Base-by-base conservation (phyloP, 2,888 invertebrate species). In the Idaea dimidiata region DNA sequence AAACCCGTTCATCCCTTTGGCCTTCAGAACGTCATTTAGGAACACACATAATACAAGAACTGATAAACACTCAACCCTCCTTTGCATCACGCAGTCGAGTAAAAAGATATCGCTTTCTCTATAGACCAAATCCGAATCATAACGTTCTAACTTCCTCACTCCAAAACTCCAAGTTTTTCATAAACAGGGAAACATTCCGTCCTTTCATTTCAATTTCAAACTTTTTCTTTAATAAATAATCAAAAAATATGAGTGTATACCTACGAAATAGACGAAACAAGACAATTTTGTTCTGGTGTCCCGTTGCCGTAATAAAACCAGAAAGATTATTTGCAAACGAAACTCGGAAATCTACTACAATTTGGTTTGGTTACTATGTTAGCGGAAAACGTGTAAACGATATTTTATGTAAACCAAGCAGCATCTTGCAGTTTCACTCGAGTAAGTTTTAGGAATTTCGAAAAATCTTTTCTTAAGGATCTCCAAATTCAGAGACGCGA, bases 321-420 rank as follows among this genome's bases (percentile, higher is more conserved):
- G 68, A 72, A 74, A 70, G 72, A 74, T 71, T 73, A 71, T 72
- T 74, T 74, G 72, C 70, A 71, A 71, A 69, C 69, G 69, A 68
- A 71, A 71, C 69, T 67, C 64, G 17, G 67, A 65, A 63, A 62
- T 60, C 65, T 60, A 61, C 65, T 53, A 18, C 62, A 60, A 14
- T 43, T 43, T 43, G 65, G 67, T 33, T 57, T 43, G 62, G 67
- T 10, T 61, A 57, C 54, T 63, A 1, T 65, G 33, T 6, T 1
- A 58, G 14, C 53, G 10, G 31, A 10, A 8, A 33, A 8, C 14
- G 43, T 43, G 8, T 10, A 7, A 32, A 14, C 14, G 33, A 33
- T 24, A 24, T 24, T 24, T 24, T 24, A 5, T 24, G 1, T 24
- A 24, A 24, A 24, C 1, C 5, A n/a, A n/a, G n/a, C n/a, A n/a